Base-by-base conservation (phyloP, 2,888 invertebrate genomes). In the Catonia carolina region DNA sequence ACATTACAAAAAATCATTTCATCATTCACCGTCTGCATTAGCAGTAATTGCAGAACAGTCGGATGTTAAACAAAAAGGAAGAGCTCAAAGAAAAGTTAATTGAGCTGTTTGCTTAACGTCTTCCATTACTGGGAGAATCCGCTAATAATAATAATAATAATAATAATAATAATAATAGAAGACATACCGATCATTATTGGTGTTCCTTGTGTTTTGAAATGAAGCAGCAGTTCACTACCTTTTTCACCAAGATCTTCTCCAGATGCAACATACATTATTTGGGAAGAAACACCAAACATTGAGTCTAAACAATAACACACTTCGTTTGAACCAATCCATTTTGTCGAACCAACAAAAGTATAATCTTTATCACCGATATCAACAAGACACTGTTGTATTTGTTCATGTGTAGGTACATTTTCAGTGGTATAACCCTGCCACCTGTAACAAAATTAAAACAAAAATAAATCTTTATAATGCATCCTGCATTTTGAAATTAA, bases 311-410 rank as follows among this genome's bases (percentile, higher is more conserved):
- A 91, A 76, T 88, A 97, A 73, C 89, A 86, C 12, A 99, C 92
- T 79, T 99, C 99, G 3, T 92, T 91, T 0, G 97, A 97, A 6
- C 99, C 99, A 69, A 99, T 98, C 99, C 99, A 99, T 69, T 95
- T 87, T 58, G 82, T 84, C 1, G 95, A 94, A 18, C 91, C 93
- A 48, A 96, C 75, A 74, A 99, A 98, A 50, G 78, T 79, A 0
- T 81, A 70, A 1, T 86, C 85, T 73, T 99, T 99, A 72, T 99
- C 99, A 12, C 93, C 93, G 65, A 99, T 87, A 65, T 88, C 85
- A 10, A 96, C 92, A 65, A 99, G 81, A 73, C 91, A 91, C 77
- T 94, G 83, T 74, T 99, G 98, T 65, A 98, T 94, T 63, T 91
- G 86, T 67, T 75, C 74, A 71, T 92, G 92, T 2, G 82, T 82